These are phyloP conservation scores for Pedionomus torquatus DNA, from an alignment of 2,113 vertebrate genomes.

Conservation along the genomic window DNA sequence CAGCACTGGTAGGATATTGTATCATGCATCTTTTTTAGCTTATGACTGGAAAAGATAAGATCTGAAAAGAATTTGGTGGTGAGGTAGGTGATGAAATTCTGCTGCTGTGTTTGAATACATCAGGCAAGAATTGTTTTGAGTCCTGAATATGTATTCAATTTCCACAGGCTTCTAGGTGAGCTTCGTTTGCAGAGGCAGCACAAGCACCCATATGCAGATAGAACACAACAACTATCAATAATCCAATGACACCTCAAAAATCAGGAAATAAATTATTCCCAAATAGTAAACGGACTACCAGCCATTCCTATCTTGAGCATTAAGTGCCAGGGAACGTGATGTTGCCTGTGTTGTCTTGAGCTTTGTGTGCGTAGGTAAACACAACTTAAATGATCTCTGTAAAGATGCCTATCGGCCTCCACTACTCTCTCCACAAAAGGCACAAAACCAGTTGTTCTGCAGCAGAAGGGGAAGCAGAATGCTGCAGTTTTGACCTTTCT, in stretches of 20 bases:
- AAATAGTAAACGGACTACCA: not conserved
- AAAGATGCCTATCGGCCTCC: not conserved
- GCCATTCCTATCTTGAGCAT: not conserved
- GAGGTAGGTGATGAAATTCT: constrained; percentile 70
- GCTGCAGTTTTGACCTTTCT: not conserved
- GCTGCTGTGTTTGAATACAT: constrained; percentile 53
- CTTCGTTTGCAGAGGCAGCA: not conserved
- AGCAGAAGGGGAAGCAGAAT: not conserved
- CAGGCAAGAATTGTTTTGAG: constrained; percentile 44
- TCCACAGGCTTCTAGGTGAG: constrained; percentile 8
- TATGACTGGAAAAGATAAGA: constrained; percentile 69
- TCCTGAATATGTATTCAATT: constrained; percentile 33
- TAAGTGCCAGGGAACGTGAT: not conserved
- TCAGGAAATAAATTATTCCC: not conserved
- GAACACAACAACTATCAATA: constrained; percentile 5
- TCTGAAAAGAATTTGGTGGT: constrained; percentile 59
- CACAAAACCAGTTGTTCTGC: not conserved
- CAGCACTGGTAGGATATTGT: constrained; percentile 60
- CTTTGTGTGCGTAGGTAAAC: not conserved
- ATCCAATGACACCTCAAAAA: not conserved
- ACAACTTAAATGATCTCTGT: not conserved
- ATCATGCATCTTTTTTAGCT: constrained; percentile 70
- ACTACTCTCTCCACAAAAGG: not conserved
- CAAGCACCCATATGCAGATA: constrained; percentile 37
- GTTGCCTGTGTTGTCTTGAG: not conserved